These are phyloP conservation scores for Corythaeola cristata DNA, from an alignment of 2,113 vertebrate species.

Conservation along the genomic window DNA sequence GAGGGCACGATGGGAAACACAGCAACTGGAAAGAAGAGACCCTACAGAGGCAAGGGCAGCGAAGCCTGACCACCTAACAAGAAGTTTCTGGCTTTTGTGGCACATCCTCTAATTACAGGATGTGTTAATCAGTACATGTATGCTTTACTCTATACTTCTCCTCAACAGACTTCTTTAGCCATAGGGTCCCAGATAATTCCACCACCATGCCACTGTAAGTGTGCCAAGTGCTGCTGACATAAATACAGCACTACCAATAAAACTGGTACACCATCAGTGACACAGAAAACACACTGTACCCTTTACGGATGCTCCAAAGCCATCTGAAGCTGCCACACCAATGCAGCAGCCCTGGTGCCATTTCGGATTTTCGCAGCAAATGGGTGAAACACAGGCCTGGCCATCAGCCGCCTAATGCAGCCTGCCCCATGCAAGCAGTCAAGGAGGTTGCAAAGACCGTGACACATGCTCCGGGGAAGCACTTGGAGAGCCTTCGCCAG, in stretches of 20 bases:
- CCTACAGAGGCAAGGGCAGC: neutral
- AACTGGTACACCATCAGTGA: neutral
- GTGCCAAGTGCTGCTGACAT: neutral
- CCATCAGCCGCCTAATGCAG: neutral
- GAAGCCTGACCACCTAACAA: neutral
- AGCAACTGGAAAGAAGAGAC: neutral
- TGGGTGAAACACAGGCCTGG: neutral
- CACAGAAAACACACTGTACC: neutral
- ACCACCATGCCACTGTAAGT: neutral
- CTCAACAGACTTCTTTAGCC: neutral
- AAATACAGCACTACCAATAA: neutral
- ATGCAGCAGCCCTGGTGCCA: neutral
- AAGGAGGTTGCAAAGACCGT: neutral
- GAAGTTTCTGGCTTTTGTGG: neutral
- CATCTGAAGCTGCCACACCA: neutral
- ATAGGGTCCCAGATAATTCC: neutral
- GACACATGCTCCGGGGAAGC: neutral
- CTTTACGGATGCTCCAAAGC: neutral
- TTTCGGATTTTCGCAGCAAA: neutral
- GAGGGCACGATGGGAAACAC: neutral
- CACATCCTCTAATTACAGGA: neutral
- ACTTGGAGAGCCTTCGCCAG: neutral
- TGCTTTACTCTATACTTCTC: neutral
- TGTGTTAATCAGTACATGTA: neutral
- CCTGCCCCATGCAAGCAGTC: neutral